Percentiles rank a stretch among this genome's conserved stretches.
These are phyloP conservation scores for Olivierus martensii DNA, from an alignment of 1,140 invertebrate species.

Conservation along the genomic window DNA sequence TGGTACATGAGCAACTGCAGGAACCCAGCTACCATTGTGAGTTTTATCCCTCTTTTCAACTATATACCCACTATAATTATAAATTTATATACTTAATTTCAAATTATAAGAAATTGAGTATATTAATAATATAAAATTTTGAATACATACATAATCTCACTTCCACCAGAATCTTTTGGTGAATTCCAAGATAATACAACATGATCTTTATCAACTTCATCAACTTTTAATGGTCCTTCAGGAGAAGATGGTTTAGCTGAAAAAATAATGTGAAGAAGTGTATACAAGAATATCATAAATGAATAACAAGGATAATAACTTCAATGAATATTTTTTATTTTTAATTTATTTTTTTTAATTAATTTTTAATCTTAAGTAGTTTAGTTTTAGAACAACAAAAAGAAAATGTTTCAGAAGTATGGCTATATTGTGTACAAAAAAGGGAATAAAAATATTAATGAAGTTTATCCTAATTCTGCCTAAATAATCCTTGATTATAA, in stretches of 20 bases:
- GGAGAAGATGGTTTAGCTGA: conserved; percentile 66
- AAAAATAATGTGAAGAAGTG: too few relatives aligned
- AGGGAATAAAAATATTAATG: too few relatives aligned
- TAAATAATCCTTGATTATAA: too few relatives aligned
- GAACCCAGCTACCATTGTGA: conserved; percentile 91
- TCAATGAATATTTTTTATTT: too few relatives aligned
- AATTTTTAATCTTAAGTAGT: too few relatives aligned
- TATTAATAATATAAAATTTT: not conserved
- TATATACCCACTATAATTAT: conserved; percentile 56
- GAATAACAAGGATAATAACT: not conserved
- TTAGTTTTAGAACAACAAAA: too few relatives aligned
- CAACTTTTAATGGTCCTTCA: conserved; percentile 77
- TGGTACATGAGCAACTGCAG: conserved; percentile 70
- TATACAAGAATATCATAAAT: not conserved
- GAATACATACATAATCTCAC: conserved; percentile 54
- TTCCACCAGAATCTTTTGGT: conserved; percentile 85
- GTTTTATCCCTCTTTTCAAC: conserved; percentile 93
- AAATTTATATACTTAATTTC: conserved; percentile 55
- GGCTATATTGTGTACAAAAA: too few relatives aligned
- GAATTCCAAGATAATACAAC: conserved; percentile 72
- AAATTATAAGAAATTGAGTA: not conserved
- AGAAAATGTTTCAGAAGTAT: too few relatives aligned
- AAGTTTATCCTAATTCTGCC: too few relatives aligned
- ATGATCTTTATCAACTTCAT: conserved; percentile 45
- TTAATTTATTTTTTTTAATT: too few relatives aligned